Evolutionary conservation across 1,140 invertebrate genomes (phyloP).

Genomic region (Acromyrmex charruanus): DNA sequence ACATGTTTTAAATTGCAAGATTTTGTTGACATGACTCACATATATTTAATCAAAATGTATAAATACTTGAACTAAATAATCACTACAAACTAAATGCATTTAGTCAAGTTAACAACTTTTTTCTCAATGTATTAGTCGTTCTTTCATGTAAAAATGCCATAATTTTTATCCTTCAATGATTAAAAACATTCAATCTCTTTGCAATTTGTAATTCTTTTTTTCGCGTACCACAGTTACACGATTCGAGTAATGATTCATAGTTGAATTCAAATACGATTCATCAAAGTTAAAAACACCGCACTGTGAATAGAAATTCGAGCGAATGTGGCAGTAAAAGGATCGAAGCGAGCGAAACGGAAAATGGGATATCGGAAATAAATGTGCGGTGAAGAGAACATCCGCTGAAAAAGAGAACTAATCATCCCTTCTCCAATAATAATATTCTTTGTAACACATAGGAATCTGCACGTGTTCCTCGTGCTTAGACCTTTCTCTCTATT

Average conservation of each 20-base stretch:
- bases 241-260: conserved; percentile 63
- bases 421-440: conserved; percentile 32
- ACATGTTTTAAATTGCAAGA: too few relatives aligned
- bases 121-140: not conserved
- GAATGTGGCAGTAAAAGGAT: conserved; percentile 5
- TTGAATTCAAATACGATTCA: conserved; percentile 60
- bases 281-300: conserved; percentile 69
- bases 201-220: not conserved
- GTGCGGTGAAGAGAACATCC: conserved; percentile 25
- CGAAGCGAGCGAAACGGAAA: conserved; percentile 65
- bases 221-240: not conserved
- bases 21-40: too few relatives aligned
- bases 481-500: not conserved
- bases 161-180: not conserved
- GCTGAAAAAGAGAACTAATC: conserved; percentile 47
- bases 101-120: too few relatives aligned
- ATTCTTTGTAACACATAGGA: conserved; percentile 46
- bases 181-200: not conserved
- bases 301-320: conserved; percentile 54
- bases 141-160: not conserved
- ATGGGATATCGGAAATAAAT: conserved; percentile 67
- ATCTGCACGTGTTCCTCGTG: not conserved
- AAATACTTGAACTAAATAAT: too few relatives aligned
- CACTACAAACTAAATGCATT: too few relatives aligned
- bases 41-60: too few relatives aligned